Evolutionary conservation across 1,140 invertebrate genomes (phyloP), one percentile per base, ranked within the genome.

Genomic region (Argopecten irradians): DNA sequence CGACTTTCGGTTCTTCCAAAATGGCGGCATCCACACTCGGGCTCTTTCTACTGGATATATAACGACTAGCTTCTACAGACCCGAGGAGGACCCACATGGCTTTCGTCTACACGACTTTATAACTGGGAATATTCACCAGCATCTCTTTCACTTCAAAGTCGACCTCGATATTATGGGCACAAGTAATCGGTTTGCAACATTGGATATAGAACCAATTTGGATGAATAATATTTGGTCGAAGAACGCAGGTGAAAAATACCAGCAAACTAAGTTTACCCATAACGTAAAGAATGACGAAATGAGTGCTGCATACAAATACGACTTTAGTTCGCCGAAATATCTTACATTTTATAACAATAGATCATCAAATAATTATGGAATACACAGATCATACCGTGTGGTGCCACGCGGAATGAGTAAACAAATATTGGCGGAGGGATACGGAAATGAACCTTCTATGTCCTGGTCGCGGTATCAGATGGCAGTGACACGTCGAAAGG

Each of bases 401-500:
- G 5, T 39, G 36, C 36, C 13, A 8, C 36, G 36, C 13, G 36
- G 36, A 39, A 39, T 39, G 36, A 39, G 36, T 13, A 39, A 39
- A 13, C 13, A 5, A 39, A 5, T 39, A 13, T 5, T 39, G 5
- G 36, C 36, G 36, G 36, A 39, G 36, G 36, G 36, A 39, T 39
- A 39, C 36, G 36, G 36, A 33, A 91, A 90, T 83, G 92, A 93
- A 43, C 46, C 89, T n/a, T 92, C 92, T 1, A 87, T 92, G 28
- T 87, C 89, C 5, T 93, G 93, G 93, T 89, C 90, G 5, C 88
- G 90, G 2, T 92, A 92, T 88, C 93, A 94, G 89, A 90, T 93
- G 88, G 93, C 93, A 5, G 93, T 94, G 28, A 94, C 94, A 16
- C 91, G 89, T 28, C 91, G 91, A 46, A 92, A 93, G 43, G 93